Evolutionary conservation across 2,113 vertebrate species (phyloP).

Genomic region (Tringa solitaria): DNA sequence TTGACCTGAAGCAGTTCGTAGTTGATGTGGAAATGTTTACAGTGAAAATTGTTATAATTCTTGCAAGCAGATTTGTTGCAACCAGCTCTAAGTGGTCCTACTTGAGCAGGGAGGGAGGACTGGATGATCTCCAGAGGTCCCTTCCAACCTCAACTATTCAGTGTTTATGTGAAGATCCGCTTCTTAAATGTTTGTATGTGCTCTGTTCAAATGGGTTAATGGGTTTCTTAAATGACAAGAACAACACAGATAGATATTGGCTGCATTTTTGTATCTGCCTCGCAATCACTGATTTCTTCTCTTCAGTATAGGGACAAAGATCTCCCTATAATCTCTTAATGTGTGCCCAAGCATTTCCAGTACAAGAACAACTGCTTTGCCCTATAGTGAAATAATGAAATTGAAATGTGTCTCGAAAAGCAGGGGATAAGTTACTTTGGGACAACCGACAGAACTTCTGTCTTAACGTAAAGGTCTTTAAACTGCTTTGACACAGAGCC

Average conservation of each 20-base stretch:
- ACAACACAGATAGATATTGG: background rate
- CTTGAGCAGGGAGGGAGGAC: background rate
- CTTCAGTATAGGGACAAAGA: background rate
- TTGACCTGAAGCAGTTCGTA: background rate
- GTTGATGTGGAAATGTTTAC: background rate
- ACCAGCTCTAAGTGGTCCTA: background rate
- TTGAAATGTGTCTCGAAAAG: background rate
- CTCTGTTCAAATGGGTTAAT: background rate
- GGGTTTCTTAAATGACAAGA: background rate
- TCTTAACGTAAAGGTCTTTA: background rate
- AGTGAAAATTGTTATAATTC: background rate
- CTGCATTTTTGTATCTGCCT: background rate
- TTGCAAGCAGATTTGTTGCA: background rate
- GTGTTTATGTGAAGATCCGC: background rate
- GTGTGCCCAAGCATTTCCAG: background rate
- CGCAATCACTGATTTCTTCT: background rate
- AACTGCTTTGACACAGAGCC: background rate
- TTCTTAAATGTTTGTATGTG: background rate
- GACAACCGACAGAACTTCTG: background rate
- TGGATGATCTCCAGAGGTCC: background rate
- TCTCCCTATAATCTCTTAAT: background rate
- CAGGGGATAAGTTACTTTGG: background rate
- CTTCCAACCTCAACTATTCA: background rate
- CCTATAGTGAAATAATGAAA: background rate
- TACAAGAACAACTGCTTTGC: background rate